These are phyloP conservation scores for Drosophila repleta DNA, from an alignment of 1,140 invertebrate species.

Conservation along the genomic window DNA sequence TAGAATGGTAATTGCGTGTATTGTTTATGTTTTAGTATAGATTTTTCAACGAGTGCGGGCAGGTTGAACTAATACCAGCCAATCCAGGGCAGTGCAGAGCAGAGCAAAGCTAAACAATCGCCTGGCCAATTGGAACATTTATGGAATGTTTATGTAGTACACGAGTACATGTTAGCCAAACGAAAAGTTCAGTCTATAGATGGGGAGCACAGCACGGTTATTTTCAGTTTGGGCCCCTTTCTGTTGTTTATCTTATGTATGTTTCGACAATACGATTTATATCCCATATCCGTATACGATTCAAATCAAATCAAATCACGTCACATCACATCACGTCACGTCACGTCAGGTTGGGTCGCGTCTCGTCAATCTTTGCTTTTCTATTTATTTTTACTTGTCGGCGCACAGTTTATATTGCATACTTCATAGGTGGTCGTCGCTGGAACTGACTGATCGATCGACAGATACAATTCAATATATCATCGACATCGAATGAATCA, in stretches of 20 bases:
- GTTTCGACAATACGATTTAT: slow-evolving; percentile 72
- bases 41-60: slow-evolving; percentile 21
- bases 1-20: slow-evolving; percentile 2
- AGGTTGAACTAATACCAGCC: slow-evolving; percentile 27
- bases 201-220: slow-evolving; percentile 42
- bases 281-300: slow-evolving; percentile 62
- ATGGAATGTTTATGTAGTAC: slow-evolving; percentile 47
- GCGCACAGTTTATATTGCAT: slow-evolving; percentile 74
- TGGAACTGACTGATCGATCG: slow-evolving; percentile 16
- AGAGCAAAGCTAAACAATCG: slow-evolving; percentile 35
- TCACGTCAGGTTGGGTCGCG: not conserved
- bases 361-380: slow-evolving; percentile 10
- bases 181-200: slow-evolving; percentile 11
- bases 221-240: slow-evolving; percentile 41
- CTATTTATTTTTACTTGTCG: slow-evolving; percentile 75
- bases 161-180: slow-evolving; percentile 11
- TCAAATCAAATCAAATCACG: not conserved
- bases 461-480: slow-evolving; percentile 54
- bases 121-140: slow-evolving; percentile 14
- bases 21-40: slow-evolving; percentile 20
- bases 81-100: not conserved
- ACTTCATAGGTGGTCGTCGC: slow-evolving; percentile 77
- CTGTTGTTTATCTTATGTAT: slow-evolving; percentile 61
- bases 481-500: slow-evolving; percentile 41
- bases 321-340: not conserved